Base-by-base conservation (phyloP, 23 tunicate species). In the Oikopleura dioica region DNA sequence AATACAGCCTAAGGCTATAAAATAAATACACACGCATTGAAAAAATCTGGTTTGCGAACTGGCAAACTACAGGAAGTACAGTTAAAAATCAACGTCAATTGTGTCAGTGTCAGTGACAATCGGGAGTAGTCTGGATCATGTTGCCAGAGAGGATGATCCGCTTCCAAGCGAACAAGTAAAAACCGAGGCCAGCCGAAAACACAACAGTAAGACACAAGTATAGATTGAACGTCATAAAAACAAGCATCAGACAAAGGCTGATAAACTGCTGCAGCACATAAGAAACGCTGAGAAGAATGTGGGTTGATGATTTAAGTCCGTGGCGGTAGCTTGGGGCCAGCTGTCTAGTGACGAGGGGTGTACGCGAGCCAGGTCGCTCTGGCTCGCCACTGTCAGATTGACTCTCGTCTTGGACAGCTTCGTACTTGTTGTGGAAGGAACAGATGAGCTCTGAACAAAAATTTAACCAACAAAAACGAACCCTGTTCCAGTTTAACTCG, bases 161-260 rank as follows among this genome's bases (percentile, higher is more conserved):
- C 33, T 63, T 23, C 72, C 72, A 63, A 28, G 72, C 72, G 33
- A 63, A 63, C 2, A 63, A 28, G 26, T 63, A 63, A 28, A 12
- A 63, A 16, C 72, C 72, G 26, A 63, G 30, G 16, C 72, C 72
- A 2, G 72, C 72, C 33, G 72, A 63, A 16, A 63, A 24, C 29
- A 31, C 26, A 12, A 63, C 26, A 28, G 72, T 28, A 12, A 63
- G 26, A 63, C 72, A 63, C 33, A 63, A 28, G 33, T 63, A 63
- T 28, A 63, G 2, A 63, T 63, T 63, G 26, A 63, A 63, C 2
- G 72, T 63, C 72, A 63, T 63, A 63, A 63, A 63, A 24, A 63
- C 72, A 21, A 63, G 33, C 72, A 63, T 63, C 26, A 63, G 26
- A 63, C 72, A 63, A 44, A 44, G 55, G 55, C 16, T 9, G 16